Base-by-base conservation (phyloP, 2,797 vertebrate species). In the Xenops minutus region DNA sequence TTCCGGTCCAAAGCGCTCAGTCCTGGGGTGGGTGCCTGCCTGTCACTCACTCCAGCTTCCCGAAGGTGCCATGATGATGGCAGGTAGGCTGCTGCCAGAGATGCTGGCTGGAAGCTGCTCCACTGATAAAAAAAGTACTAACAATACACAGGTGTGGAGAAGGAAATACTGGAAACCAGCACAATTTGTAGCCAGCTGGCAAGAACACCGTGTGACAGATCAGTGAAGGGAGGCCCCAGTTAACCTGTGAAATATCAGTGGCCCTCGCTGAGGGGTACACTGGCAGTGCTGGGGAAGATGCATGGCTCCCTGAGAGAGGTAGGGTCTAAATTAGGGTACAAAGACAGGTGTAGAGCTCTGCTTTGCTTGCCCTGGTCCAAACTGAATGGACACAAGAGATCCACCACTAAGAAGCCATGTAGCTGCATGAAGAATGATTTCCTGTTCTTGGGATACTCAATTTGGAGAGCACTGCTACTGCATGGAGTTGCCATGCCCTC, bases 221-320 rank as follows among this genome's bases (percentile, higher is more conserved):
- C 3, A 7, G 29, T 27, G 30, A 71, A 82, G 9, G 19, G 8
- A 52, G 5, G 6, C 15, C 9, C 6, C 29, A 12, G 9, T 12
- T 51, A 11, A 27, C n/a, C 1, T 51, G 43, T 49, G 23, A 77
- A 88, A 88, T 20, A 26, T 8, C n/a, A n/a, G 3, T 1, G 15
- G 20, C 5, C 6, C 49, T 9, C 1, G 44, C 23, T 61, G 49
- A 61, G 10, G 3, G 0, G 0, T 46, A n/a, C 12, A 13, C 26
- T 9, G 3, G 24, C 37, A 37, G 14, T 29, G 6, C 20, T 64
- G 43, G 62, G 49, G 56, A 61, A 52, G 6, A 22, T 7, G 14
- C 14, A 27, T 5, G 1, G 10, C 27, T 37, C 12, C 18, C 32
- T 5, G 6, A 32, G 29, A 64, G 14, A 54, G 4, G 15, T 4